Percentiles rank a stretch among this genome's conserved stretches.
Conservation (phyloP, 1,140 invertebrate genomes). For the Sycophaga agraensis region DNA sequence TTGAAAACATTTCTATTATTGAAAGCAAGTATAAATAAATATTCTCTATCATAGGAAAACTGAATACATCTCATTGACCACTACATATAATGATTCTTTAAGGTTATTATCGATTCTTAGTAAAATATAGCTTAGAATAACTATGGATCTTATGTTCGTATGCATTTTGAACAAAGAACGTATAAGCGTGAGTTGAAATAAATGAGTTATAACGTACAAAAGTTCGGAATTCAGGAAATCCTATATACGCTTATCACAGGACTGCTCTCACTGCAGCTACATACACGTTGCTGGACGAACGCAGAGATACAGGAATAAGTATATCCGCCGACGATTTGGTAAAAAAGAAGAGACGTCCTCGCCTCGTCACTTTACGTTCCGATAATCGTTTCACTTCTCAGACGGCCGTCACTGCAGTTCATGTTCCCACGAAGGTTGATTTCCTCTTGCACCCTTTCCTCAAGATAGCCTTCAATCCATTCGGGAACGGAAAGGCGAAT, state of each 20-base stretch:
- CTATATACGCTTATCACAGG: not conserved
- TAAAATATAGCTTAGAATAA: not conserved
- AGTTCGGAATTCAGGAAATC: not conserved
- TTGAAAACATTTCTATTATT: too few species aligned
- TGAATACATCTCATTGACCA: too few species aligned
- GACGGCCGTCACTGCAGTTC: not conserved
- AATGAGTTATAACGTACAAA: slow-evolving; percentile 3
- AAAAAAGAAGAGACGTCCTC: too few species aligned
- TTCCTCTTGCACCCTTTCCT: not conserved
- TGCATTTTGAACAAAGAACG: not conserved
- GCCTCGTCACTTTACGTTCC: not conserved
- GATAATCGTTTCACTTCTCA: not conserved
- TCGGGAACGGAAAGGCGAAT: too few species aligned
- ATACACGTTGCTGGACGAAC: too few species aligned
- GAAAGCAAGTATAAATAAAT: too few species aligned
- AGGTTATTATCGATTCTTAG: slow-evolving; percentile 6
- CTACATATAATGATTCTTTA: not conserved
- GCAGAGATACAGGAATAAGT: not conserved
- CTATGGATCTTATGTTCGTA: not conserved
- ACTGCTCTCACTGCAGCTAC: slow-evolving; percentile 3
- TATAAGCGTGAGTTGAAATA: not conserved
- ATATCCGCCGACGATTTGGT: not conserved
- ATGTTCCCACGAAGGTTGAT: not conserved
- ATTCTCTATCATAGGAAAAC: too few species aligned
- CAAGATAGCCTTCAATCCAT: too few species aligned